Percentiles rank a stretch among this genome's conserved stretches.
These are phyloP conservation scores for Saccopteryx leptura DNA, from an alignment of 2,113 vertebrate species.

Conservation along the genomic window DNA sequence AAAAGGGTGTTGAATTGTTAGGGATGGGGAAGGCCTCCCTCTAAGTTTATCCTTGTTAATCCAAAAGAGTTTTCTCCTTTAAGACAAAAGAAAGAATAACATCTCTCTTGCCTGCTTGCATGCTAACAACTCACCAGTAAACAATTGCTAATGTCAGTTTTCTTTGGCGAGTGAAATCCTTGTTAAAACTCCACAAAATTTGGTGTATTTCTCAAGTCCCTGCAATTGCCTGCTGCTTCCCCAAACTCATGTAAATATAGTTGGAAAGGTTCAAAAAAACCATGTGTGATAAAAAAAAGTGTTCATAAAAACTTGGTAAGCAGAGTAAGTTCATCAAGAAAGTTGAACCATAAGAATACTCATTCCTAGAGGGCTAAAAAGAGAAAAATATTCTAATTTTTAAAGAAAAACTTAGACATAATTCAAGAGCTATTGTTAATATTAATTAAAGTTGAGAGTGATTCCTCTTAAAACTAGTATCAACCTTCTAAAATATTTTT, in stretches of 20 bases:
- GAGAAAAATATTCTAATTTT: background rate
- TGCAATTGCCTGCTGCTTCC: background rate
- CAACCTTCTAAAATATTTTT: conserved; percentile 14
- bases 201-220: conserved; percentile 1
- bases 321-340: background rate
- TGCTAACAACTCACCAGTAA: background rate
- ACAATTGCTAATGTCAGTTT: conserved; percentile 14
- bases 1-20: background rate
- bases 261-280: background rate
- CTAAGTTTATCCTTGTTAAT: background rate
- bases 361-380: background rate
- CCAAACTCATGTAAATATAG: background rate
- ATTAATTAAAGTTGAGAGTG: background rate
- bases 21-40: background rate
- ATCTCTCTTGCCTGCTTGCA: background rate
- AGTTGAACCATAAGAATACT: background rate
- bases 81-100: background rate
- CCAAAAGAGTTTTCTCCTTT: background rate
- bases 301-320: background rate
- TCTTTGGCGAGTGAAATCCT: conserved; percentile 36
- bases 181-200: conserved; percentile 11
- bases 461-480: background rate
- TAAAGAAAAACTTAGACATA: background rate
- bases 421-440: background rate
- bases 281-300: background rate